Evolutionary conservation across 2,113 vertebrate genomes (phyloP).

Genomic region (Rhinichthys klamathensis): DNA sequence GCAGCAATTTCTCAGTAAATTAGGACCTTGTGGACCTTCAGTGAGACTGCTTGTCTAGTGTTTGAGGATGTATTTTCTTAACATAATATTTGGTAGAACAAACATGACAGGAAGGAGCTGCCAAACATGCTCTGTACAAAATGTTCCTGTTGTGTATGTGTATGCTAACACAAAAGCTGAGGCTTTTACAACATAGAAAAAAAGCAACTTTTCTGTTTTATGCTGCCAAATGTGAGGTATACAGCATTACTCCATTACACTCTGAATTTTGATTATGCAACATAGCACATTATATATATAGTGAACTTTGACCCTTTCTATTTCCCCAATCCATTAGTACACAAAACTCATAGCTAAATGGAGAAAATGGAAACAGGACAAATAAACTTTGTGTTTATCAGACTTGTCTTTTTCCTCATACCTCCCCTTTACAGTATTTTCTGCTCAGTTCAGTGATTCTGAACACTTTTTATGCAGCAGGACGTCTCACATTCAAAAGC

Average conservation of each 20-base stretch:
- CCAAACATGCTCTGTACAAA: neutral
- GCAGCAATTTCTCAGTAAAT: conserved; percentile 6
- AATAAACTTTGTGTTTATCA: neutral
- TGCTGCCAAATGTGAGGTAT: conserved; percentile 15
- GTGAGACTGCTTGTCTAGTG: neutral
- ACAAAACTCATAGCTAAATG: neutral
- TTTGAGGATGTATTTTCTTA: neutral
- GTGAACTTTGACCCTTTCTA: conserved; percentile 28
- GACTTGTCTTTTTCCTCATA: conserved; percentile 1
- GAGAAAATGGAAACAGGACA: conserved; percentile 5
- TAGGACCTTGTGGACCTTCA: neutral
- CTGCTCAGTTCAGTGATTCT: neutral
- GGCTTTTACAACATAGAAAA: neutral
- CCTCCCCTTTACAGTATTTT: neutral
- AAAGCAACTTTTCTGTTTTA: neutral
- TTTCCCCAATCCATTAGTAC: conserved; percentile 43
- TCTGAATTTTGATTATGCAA: conserved; percentile 19
- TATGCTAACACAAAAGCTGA: conserved; percentile 6
- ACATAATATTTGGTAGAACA: neutral
- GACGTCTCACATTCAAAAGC: conserved; percentile 13
- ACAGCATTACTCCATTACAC: conserved; percentile 7
- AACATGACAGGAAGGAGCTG: neutral
- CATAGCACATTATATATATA: conserved; percentile 21
- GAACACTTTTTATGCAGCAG: neutral
- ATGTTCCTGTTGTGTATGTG: neutral